Conservation (phyloP, 2,113 vertebrate species). For the Opisthocomus hoazin region DNA sequence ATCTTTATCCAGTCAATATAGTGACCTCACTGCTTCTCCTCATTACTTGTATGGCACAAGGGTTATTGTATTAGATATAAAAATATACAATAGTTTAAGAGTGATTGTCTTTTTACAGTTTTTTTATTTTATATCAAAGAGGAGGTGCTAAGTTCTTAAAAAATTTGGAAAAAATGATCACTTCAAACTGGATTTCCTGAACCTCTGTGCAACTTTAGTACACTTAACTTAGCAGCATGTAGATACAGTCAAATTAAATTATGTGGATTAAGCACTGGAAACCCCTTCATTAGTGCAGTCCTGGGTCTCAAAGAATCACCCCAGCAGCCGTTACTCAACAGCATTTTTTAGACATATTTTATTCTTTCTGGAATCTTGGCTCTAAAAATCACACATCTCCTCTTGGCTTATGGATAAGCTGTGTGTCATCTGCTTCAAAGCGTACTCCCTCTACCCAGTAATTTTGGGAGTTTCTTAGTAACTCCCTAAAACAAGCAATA, state of each 20-base stretch:
- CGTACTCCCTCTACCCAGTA: not conserved
- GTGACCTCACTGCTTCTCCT: not conserved
- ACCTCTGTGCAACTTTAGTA: not conserved
- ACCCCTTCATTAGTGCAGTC: not conserved
- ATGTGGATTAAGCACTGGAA: not conserved
- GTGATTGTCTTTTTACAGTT: not conserved
- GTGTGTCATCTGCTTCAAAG: not conserved
- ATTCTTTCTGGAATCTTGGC: not conserved
- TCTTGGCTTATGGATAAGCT: not conserved
- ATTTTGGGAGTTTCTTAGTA: not conserved
- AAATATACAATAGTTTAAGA: not conserved
- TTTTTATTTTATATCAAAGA: not conserved
- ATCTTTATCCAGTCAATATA: not conserved
- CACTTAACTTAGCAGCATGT: not conserved
- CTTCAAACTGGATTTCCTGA: not conserved
- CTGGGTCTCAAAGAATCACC: not conserved
- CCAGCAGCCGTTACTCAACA: not conserved
- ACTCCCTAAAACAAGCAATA: not conserved
- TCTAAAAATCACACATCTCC: not conserved
- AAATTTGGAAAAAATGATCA: not conserved
- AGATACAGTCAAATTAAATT: not conserved
- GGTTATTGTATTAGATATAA: not conserved
- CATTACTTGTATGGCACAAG: not conserved
- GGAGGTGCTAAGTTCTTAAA: not conserved
- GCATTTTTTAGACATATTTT: not conserved